phyloP scores from a whole-genome alignment of 2,888 invertebrate genomes.

The Sthenelais limicola region DNA sequence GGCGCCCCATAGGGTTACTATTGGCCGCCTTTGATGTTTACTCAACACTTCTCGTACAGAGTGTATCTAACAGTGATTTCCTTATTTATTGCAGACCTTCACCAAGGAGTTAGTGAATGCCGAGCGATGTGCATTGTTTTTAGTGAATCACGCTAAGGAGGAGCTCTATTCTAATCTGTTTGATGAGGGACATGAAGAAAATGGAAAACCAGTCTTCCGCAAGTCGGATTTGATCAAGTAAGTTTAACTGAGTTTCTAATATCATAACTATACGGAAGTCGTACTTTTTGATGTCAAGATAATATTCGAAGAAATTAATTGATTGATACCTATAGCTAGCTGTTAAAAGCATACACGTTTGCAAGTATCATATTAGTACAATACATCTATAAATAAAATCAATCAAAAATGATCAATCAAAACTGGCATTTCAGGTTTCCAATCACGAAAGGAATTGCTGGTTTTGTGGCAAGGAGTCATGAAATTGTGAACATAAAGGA shows the following conservation, averaged over 20 bases:
- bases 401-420: background rate
- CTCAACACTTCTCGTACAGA: background rate
- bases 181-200: constrained; percentile 58
- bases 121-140: constrained; percentile 59
- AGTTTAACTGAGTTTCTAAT: background rate
- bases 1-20: no score
- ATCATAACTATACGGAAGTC: background rate
- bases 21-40: no score
- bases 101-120: constrained; percentile 62
- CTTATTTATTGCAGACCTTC: constrained; percentile 48
- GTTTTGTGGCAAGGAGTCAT: constrained; percentile 59
- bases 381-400: background rate
- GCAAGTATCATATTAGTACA: background rate
- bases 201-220: constrained; percentile 54
- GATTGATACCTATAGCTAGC: background rate
- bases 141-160: constrained; percentile 57
- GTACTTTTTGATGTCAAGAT: constrained; percentile 7
- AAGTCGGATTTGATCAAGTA: constrained; percentile 52
- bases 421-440: constrained; percentile 52
- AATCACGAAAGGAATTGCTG: constrained; percentile 58
- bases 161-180: constrained; percentile 60
- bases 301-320: background rate
- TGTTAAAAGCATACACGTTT: background rate
- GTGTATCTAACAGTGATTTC: background rate
- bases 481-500: constrained; percentile 59